Conservation (phyloP, 1,140 invertebrate genomes). For the Lordiphosa mommai region DNA sequence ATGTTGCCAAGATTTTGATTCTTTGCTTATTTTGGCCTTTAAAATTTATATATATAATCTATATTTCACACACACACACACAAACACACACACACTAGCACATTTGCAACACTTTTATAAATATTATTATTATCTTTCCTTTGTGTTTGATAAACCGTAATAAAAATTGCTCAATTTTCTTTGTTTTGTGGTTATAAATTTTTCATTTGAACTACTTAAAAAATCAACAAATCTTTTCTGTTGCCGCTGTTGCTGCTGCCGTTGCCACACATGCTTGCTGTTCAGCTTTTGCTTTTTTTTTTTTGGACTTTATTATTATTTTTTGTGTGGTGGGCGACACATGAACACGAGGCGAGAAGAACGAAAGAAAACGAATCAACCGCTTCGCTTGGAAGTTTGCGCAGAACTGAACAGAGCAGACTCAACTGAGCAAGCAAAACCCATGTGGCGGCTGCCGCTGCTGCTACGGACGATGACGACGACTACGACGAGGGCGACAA, state of each 20-base stretch:
- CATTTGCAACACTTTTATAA: conserved; percentile 18
- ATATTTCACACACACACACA: conserved; percentile 24
- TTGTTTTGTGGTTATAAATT: conserved; percentile 37
- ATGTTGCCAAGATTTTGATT: conserved; percentile 6
- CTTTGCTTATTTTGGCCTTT: background rate
- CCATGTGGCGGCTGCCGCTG: background rate
- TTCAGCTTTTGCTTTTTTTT: conserved; percentile 32
- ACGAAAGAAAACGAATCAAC: conserved; percentile 43
- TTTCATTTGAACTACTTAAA: conserved; percentile 29
- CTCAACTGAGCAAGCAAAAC: conserved; percentile 35
- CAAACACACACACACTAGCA: conserved; percentile 17
- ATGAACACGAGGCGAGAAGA: conserved; percentile 14
- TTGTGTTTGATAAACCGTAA: conserved; percentile 29
- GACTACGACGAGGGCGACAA: conserved; percentile 10
- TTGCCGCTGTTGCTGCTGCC: conserved; percentile 1
- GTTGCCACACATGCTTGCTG: conserved; percentile 43
- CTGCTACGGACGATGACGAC: conserved; percentile 13
- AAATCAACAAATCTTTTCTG: conserved; percentile 37
- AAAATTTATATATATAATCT: conserved; percentile 8
- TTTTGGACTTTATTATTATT: conserved; percentile 31
- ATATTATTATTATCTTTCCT: conserved; percentile 24
- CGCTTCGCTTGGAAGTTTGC: conserved; percentile 68
- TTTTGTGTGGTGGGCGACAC: conserved; percentile 17
- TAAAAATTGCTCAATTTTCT: conserved; percentile 45
- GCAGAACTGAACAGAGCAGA: conserved; percentile 52